Percentiles rank a stretch among this genome's conserved stretches.
Evolutionary conservation across 1,140 invertebrate genomes (phyloP).

Genomic region (Dermatophagoides farinae): DNA sequence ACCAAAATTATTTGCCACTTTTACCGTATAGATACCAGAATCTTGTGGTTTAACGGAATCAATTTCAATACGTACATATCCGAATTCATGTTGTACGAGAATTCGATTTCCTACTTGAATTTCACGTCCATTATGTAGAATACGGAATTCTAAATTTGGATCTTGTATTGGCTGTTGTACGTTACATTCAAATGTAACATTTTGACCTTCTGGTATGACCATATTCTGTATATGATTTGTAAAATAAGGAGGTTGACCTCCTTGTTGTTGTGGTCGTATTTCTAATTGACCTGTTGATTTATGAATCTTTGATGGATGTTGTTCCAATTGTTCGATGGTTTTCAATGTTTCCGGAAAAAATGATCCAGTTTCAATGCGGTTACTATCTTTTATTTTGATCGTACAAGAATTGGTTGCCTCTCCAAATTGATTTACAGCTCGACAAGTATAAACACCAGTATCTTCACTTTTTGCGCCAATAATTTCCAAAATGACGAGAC

Average conservation of each 20-base stretch:
- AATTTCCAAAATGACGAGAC: constrained; percentile 75
- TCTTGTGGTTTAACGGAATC: not conserved
- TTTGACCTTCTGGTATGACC: constrained; percentile 77
- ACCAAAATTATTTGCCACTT: constrained; percentile 52
- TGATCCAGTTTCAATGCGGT: not conserved
- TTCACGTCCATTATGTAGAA: constrained; percentile 80
- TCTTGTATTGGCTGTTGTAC: constrained; percentile 73
- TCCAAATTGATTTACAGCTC: constrained; percentile 64
- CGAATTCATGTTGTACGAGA: not conserved
- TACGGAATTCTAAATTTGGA: constrained; percentile 85
- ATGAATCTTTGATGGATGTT: not conserved
- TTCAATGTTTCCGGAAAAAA: constrained; percentile 2
- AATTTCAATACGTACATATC: constrained; percentile 6
- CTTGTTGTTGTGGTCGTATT: not conserved
- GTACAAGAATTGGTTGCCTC: constrained; percentile 66
- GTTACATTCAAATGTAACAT: constrained; percentile 84
- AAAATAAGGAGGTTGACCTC: constrained; percentile 29
- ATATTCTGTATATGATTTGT: constrained; percentile 76
- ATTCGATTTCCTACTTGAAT: constrained; percentile 12
- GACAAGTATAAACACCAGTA: constrained; percentile 70
- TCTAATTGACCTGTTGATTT: not conserved
- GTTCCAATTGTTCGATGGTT: not conserved
- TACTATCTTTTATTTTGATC: constrained; percentile 52
- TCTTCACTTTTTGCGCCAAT: constrained; percentile 66
- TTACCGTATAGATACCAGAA: constrained; percentile 40